Evolutionary conservation across 2,888 invertebrate genomes (phyloP), one percentile per base, ranked within the genome.

Genomic region (Platycheirus albimanus): DNA sequence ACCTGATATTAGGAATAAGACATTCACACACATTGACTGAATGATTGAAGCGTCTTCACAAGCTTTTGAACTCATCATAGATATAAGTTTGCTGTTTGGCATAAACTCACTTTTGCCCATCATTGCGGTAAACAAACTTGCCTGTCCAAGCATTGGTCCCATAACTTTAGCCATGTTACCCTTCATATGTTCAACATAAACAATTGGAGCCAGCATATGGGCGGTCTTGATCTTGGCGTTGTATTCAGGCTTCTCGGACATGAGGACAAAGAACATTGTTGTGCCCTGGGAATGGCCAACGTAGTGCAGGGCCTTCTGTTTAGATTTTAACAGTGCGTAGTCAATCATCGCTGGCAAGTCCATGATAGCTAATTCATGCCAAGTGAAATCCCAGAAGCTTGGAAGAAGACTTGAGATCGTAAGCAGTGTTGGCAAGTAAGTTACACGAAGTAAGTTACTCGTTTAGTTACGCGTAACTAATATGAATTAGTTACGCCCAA

Each of bases 311-410:
- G 93, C 91, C 4, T 92, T 86, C 47, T 92, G 91, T 0, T 93
- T 92, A 0, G 95, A 94, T 3, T 87, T 83, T 0, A 87, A 87
- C 0, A 94, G 88, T 2, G 94, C 92, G 87, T 94, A 93, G 88
- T 97, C 95, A 63, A 98, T 93, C 93, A 95, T 95, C 0, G 95
- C 93, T 0, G 97, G 96, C 51, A 97, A 87, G 89, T 98, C 98
- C 85, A 93, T 93, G 24, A 91, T 86, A 0, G 94, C 95, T 91
- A 95, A 94, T 88, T 96, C 94, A 86, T 95, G 93, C 92, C 93
- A 95, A 86, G 94, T 94, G 86, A 92, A 94, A 77, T 91, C 89
- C 94, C 94, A 94, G 88, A 93, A 94, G 69, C 92, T 90, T 0
- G 79, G 88, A 52, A 95, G 96, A 88, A 87, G 87, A 3, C 91